Percentiles rank a stretch among this genome's conserved stretches.
These are phyloP conservation scores for Caenorhabditis tropicalis DNA, from an alignment of 1,140 invertebrate species.

Conservation along the genomic window DNA sequence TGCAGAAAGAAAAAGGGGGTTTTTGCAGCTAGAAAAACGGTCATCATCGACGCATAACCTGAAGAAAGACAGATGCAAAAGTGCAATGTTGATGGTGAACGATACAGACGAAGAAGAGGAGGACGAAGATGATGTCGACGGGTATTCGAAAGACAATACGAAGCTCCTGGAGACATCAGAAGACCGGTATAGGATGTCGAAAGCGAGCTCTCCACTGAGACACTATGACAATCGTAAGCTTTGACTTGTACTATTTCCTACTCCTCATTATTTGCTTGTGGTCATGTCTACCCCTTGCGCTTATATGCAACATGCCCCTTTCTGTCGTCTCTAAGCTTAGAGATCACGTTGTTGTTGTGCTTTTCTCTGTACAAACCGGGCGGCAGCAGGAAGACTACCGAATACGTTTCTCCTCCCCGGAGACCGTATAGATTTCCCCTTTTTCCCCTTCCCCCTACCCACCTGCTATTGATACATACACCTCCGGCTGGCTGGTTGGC, in stretches of 20 bases:
- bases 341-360: neutral
- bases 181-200: too few relatives aligned
- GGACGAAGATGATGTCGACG: neutral
- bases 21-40: conserved; percentile 16
- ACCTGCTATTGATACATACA: neutral
- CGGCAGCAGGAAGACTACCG: neutral
- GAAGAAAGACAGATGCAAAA: conserved; percentile 2
- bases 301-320: neutral
- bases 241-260: neutral
- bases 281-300: too few relatives aligned
- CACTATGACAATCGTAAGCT: conserved; percentile 25
- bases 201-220: neutral
- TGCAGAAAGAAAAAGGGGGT: neutral
- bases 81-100: neutral
- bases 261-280: neutral
- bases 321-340: neutral
- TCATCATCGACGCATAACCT: neutral
- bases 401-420: neutral
- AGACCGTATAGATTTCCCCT: neutral
- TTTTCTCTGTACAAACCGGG: neutral
- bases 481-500: too few relatives aligned
- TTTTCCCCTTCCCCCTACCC: neutral
- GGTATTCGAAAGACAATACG: conserved; percentile 6
- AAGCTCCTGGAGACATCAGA: too few relatives aligned
- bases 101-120: neutral